These are phyloP conservation scores for Watsonalla cultraria DNA, from an alignment of 2,888 invertebrate species.

Conservation along the genomic window DNA sequence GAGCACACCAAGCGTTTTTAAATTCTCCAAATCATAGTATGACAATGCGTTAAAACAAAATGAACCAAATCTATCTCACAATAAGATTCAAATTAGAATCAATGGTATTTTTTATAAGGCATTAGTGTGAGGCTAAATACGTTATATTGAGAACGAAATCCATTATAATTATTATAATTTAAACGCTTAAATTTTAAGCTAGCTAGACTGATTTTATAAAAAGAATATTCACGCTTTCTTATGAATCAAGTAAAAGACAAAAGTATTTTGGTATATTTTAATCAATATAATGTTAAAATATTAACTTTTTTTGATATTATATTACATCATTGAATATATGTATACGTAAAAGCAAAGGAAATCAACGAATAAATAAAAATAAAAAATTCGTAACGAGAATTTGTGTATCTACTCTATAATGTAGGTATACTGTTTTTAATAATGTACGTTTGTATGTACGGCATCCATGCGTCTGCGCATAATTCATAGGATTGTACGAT, in stretches of 20 bases:
- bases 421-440: too few relatives aligned
- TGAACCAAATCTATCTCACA: background rate
- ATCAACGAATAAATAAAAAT: too few relatives aligned
- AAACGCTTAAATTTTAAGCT: background rate
- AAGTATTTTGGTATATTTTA: too few relatives aligned
- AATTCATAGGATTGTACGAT: too few relatives aligned
- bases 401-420: too few relatives aligned
- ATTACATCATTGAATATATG: too few relatives aligned
- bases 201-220: background rate
- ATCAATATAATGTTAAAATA: too few relatives aligned
- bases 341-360: too few relatives aligned
- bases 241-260: background rate
- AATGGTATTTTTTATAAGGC: background rate
- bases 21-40: constrained; percentile 79
- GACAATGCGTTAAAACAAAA: background rate
- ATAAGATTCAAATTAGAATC: background rate
- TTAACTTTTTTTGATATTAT: too few relatives aligned
- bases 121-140: background rate
- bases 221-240: background rate
- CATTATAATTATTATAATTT: background rate
- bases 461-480: too few relatives aligned
- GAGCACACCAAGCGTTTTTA: constrained; percentile 80
- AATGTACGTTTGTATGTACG: too few relatives aligned
- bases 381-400: too few relatives aligned
- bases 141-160: background rate